These are phyloP conservation scores for Drosophila parvula DNA, from an alignment of 1,140 invertebrate species.

Conservation along the genomic window DNA sequence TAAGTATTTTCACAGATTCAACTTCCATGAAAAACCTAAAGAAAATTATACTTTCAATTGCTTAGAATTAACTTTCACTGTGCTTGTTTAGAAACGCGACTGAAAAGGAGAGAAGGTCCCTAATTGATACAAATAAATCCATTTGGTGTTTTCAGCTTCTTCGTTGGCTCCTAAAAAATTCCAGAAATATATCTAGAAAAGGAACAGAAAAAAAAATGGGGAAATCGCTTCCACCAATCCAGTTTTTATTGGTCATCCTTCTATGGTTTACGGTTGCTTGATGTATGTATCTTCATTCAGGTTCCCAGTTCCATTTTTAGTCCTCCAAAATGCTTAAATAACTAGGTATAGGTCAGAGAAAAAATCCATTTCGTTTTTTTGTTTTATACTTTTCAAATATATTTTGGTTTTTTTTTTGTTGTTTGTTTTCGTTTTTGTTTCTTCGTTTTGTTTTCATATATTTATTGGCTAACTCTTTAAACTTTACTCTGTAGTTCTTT, in stretches of 20 bases:
- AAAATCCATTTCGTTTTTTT: slow-evolving; percentile 58
- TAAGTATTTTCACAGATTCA: not conserved
- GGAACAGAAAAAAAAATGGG: not conserved
- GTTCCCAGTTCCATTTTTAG: not conserved
- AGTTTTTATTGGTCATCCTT: slow-evolving; percentile 14
- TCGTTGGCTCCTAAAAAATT: slow-evolving; percentile 2
- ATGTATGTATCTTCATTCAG: slow-evolving; percentile 7
- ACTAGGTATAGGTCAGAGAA: slow-evolving; percentile 53
- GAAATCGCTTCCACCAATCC: not conserved
- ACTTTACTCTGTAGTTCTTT: slow-evolving; percentile 79
- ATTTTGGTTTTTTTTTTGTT: slow-evolving; percentile 63
- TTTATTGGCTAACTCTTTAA: slow-evolving; percentile 84
- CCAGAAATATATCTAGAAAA: slow-evolving; percentile 5
- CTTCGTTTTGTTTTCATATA: slow-evolving; percentile 76
- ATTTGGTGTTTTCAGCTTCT: not conserved
- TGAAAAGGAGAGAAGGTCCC: slow-evolving; percentile 16
- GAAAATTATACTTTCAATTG: not conserved
- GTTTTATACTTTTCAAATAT: slow-evolving; percentile 81
- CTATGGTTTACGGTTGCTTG: not conserved
- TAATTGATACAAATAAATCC: slow-evolving; percentile 16
- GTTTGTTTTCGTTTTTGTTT: slow-evolving; percentile 48
- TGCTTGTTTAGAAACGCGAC: slow-evolving; percentile 5
- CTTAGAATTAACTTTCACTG: not conserved
- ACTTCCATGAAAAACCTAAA: slow-evolving; percentile 3
- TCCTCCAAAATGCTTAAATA: slow-evolving; percentile 19